Evolutionary conservation across 2,888 invertebrate genomes (phyloP).

Genomic region (Tridacna crocea): DNA sequence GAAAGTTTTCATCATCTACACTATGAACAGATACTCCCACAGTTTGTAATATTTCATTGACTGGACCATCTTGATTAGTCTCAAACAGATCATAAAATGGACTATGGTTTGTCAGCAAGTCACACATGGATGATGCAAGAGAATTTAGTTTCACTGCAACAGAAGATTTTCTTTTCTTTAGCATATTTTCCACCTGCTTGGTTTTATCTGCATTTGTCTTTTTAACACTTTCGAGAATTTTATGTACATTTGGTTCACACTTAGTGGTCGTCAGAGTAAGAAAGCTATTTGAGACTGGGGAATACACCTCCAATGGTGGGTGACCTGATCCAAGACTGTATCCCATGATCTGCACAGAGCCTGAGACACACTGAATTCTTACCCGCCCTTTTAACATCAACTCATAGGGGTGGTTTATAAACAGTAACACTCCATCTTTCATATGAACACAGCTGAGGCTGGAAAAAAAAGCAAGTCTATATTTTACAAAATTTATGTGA

Average conservation of each 20-base stretch:
- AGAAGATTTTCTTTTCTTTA: slow-evolving; percentile 33
- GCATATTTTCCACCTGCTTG: background rate
- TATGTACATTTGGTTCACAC: slow-evolving; percentile 40
- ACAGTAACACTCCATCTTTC: slow-evolving; percentile 37
- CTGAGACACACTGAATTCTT: slow-evolving; percentile 60
- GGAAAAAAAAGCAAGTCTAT: slow-evolving; percentile 1
- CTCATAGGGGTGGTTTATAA: slow-evolving; percentile 62
- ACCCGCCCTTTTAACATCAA: slow-evolving; percentile 69
- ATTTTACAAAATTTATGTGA: too few relatives aligned
- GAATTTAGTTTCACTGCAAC: slow-evolving; percentile 60
- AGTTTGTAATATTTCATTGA: slow-evolving; percentile 50
- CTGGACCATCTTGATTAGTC: slow-evolving; percentile 28
- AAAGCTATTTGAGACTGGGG: slow-evolving; percentile 71
- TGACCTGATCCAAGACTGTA: slow-evolving; percentile 50
- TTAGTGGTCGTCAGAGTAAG: slow-evolving; percentile 60
- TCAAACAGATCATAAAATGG: slow-evolving; percentile 36
- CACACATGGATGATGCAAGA: slow-evolving; percentile 60
- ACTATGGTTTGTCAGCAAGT: slow-evolving; percentile 63
- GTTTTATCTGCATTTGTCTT: background rate
- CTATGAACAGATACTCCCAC: slow-evolving; percentile 27
- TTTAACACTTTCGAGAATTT: slow-evolving; percentile 13
- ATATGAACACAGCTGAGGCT: background rate
- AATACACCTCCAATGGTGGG: slow-evolving; percentile 62
- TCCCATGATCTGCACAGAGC: slow-evolving; percentile 64
- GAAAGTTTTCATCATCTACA: slow-evolving; percentile 29